Base-by-base conservation (phyloP, 2,888 invertebrate species). In the Drosophila paranaensis region DNA sequence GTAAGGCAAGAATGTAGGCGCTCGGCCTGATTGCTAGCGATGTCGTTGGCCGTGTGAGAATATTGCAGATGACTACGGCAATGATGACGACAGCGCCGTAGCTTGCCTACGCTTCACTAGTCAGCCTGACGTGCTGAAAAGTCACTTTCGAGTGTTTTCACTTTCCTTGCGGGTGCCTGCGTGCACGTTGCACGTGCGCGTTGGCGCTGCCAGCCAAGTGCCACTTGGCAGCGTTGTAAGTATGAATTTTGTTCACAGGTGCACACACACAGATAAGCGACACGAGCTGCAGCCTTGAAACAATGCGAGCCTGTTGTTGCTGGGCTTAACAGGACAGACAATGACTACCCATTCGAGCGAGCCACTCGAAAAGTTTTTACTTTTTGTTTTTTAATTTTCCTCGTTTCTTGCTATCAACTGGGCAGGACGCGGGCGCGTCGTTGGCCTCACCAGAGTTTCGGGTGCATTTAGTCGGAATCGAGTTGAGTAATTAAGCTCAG, bases 141-240 rank as follows among this genome's bases (percentile, higher is more conserved):
- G 86, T 88, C 90, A 81, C 81, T 86, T 77, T 88, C 73, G 69
- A 81, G 90, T 90, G 83, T 76, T 90, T 88, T 83, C 79, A 81
- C 77, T 84, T 89, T 89, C 66, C 76, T 70, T 62, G 53, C 37
- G 69, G 53, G 27, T 40, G 54, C 39, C 54, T 54, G 54, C 40
- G 54, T 71, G 63, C 56, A 71, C 72, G 82, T 66, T 82, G 88
- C 85, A 85, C 88, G 85, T 85, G 88, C 90, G 85, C 76, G 74
- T 67, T 82, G 66, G 40, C 69, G 67, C 62, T 63, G 63, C 50
- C 67, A 58, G 53, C 68, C 87, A 82, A 88, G 90, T 85, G 88
- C 48, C 80, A 84, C 86, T 88, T 77, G 71, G 68, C 65, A 61
- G 67, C 58, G 67, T 75, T 79, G 69, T 70, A 72, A 81, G 77